Base-by-base conservation (phyloP, 2,113 vertebrate genomes). In the Gulo gulo region DNA sequence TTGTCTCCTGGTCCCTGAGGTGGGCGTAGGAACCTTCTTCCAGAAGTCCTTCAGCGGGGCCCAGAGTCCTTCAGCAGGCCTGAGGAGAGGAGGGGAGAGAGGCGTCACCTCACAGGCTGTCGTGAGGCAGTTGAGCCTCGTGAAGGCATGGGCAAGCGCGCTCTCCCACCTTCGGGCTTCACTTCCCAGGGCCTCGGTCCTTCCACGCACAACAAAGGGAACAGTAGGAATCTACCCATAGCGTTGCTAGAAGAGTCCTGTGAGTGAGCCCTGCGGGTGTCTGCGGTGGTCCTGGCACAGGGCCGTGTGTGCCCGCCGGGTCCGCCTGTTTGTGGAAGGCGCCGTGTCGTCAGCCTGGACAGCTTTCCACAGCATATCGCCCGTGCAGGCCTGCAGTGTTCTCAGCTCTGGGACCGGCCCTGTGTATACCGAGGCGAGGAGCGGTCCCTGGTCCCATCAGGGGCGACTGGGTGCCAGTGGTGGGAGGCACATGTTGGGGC, bases 381-480 rank as follows among this genome's bases (percentile, higher is more conserved):
- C n/a, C 0, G 7, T 5, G 13, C 12, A 1, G 55, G 63, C 52
- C 69, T 29, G 39, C 71, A 8, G 36, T 16, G 65, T 47, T 83
- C 39, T 24, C 12, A 45, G 86, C 20, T 42, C 50, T 18, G 4
- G 36, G 59, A 1, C 29, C 1, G 39, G 18, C 73, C 16, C 23
- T 9, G 2, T 13, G 42, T 2, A 6, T 12, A 4, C 61, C 20
- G 47, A 65, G 12, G 71, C 13, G 71, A 90, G 50, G 36, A 34
- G 12, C 6, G 1, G 39, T 21, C 31, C 45, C 26, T 5, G 0
- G 8, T 42, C 16, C 5, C 1, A 0, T 26, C 52, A 31, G 21
- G 6, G 15, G 86, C 8, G 2, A 12, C 34, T 18, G 14, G 50
- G 69, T 14, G 18, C 65, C 36, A 21, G 24, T 14, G 81, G 39